Percentiles rank a stretch among this genome's conserved stretches.
phyloP scores from a whole-genome alignment of 2,797 vertebrate genomes.

The Syngnathus acus region DNA sequence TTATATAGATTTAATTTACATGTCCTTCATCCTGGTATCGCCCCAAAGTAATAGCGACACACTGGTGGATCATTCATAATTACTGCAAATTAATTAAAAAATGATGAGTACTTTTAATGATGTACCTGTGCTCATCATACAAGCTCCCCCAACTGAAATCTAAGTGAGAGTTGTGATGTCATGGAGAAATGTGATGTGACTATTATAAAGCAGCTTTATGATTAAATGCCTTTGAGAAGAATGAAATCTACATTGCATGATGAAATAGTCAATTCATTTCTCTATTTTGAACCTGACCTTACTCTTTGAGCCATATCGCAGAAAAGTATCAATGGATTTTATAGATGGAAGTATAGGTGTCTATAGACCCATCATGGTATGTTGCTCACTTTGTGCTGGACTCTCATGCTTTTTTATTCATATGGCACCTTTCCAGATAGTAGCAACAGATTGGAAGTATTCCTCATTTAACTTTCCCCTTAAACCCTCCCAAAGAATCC shows the following conservation, averaged over 20 bases:
- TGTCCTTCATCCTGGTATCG: too few relatives aligned
- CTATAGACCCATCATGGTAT: conserved; percentile 1
- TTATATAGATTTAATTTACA: too few relatives aligned
- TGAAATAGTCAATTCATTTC: neutral
- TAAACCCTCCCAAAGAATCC: too few relatives aligned
- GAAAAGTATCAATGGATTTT: neutral
- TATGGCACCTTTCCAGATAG: too few relatives aligned
- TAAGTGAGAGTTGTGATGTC: neutral
- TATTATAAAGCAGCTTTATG: neutral
- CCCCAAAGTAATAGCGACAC: too few relatives aligned
- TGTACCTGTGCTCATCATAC: too few relatives aligned
- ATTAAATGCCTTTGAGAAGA: neutral
- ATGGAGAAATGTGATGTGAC: neutral
- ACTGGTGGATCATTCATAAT: too few relatives aligned
- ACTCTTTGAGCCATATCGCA: neutral
- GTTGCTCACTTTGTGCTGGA: neutral
- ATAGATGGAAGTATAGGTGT: neutral
- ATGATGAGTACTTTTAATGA: too few relatives aligned
- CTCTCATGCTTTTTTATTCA: neutral
- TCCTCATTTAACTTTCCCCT: too few relatives aligned
- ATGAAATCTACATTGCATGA: neutral
- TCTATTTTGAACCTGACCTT: neutral
- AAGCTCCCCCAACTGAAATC: neutral
- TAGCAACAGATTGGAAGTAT: too few relatives aligned
- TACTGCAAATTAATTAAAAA: too few relatives aligned